Base-by-base conservation (phyloP, 2,888 invertebrate species). In the Acanthosoma haemorrhoidale region DNA sequence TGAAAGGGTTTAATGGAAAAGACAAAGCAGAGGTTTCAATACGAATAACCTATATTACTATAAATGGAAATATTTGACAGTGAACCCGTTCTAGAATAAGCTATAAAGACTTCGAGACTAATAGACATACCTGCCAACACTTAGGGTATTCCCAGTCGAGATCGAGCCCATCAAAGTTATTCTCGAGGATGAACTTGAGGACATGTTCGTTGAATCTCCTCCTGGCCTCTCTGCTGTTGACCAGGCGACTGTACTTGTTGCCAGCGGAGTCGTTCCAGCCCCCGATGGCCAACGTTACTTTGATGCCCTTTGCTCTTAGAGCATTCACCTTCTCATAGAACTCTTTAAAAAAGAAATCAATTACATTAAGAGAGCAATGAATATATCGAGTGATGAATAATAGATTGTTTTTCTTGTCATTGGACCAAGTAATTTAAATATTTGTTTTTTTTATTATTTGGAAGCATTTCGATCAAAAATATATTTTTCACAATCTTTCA, bases 191-290 rank as follows among this genome's bases (percentile, higher is more conserved):
- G 77, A 94, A 94, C 75, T 89, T 86, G 0, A 91, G 75, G 0
- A 89, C 89, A 75, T 92, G 88, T 0, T 85, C 82, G 15, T 92
- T 85, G 77, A 95, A 95, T 73, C 85, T 85, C 31, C 85, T 82
- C 69, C 94, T 83, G 0, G 91, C 86, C 0, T 85, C 81, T 0
- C 88, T 84, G 77, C 85, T 89, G 78, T 90, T 89, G 0, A 92
- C 93, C 34, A 94, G 81, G 51, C 88, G 85, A 1, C 92, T 90
- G 80, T 94, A 94, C 78, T 94, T 94, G 79, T 92, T 90, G 3
- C 92, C 93, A 0, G 90, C 90, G 0, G 94, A 95, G 80, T 96
- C 94, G 77, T 94, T 95, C 96, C 96, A 96, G 0, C 96, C 96
- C 5, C 96, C 96, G 71, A 96, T 86, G 0, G 95, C 95, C 2